Base-by-base conservation (phyloP, 2,888 invertebrate species). In the Hyposoter dolosus region DNA sequence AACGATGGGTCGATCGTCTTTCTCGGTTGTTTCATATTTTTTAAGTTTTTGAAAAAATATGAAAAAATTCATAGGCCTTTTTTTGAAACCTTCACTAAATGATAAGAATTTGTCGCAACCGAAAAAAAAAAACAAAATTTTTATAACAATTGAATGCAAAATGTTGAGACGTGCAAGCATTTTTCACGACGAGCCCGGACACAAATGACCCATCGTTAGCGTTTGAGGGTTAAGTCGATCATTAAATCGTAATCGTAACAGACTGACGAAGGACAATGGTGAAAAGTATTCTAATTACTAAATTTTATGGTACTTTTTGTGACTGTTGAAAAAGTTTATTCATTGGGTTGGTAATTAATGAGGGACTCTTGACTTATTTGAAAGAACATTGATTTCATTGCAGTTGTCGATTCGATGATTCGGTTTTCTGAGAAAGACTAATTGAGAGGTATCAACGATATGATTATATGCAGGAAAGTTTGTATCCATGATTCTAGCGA, bases 401-500 rank as follows among this genome's bases (percentile, higher is more conserved):
- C 1, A 19, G 2, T 17, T 15, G 17, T 45, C 17, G 4, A 19
- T 50, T 43, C 23, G 1, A 17, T 17, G 19, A 60, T 43, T 45
- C 28, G 60, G n/a, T 17, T n/a, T 19, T 45, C 17, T 19, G 32
- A 71, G 60, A 47, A n/a, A 47, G 50, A 40, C 72, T 28, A 80
- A 72, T 72, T 60, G 63, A 12, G 45, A 23, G 43, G 35, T 76
- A 63, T 50, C 32, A 4, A 7, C 28, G 65, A 47, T 47, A 23
- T n/a, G 60, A 47, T 45, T 65, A 35, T 12, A 63, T n/a, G 47
- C 32, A 28, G 4, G 10, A 19, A 74, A 43, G 40, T 75, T 47
- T 43, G 23, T 17, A 6, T 23, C 43, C 40, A 47, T 32, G 65
- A 65, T 28, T 66, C 65, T 23, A 89, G 90, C 88, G 88, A 35